phyloP scores from a whole-genome alignment of 2,113 vertebrate genomes.

The Edolisoma coerulescens region DNA sequence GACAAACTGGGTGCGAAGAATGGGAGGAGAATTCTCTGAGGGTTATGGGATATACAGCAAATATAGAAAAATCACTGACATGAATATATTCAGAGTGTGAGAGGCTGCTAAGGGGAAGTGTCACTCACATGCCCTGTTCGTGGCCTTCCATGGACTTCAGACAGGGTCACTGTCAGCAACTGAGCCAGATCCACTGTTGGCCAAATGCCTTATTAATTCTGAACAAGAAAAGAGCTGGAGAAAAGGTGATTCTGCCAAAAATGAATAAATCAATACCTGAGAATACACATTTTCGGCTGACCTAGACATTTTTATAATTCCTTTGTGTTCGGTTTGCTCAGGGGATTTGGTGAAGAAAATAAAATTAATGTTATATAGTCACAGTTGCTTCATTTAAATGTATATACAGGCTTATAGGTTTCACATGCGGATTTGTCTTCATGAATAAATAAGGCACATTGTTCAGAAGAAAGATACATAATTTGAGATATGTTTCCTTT shows the following conservation, averaged over 20 bases:
- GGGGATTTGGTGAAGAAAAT: not conserved
- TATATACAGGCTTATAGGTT: not conserved
- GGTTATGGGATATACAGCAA: not conserved
- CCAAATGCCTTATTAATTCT: not conserved
- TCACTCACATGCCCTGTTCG: not conserved
- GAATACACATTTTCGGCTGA: not conserved
- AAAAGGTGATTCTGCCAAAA: not conserved
- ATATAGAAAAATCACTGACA: not conserved
- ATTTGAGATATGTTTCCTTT: not conserved
- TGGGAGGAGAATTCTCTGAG: not conserved
- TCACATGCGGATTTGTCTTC: not conserved
- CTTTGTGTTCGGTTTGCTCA: not conserved
- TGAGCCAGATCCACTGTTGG: accelerated
- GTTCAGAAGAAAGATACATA: not conserved
- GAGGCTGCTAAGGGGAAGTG: not conserved
- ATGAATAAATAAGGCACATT: not conserved
- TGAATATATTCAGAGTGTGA: not conserved
- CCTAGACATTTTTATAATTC: not conserved
- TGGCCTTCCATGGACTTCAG: accelerated
- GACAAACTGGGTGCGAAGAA: not conserved
- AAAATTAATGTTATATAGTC: not conserved
- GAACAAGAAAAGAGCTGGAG: not conserved
- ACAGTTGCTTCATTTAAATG: not conserved
- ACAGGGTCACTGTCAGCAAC: not conserved
- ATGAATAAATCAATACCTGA: not conserved